A percentile compares a stretch with the other conserved stretches of the same genome.
These are phyloP conservation scores for Notodonta ziczac DNA, from an alignment of 2,888 invertebrate species.

Conservation along the genomic window DNA sequence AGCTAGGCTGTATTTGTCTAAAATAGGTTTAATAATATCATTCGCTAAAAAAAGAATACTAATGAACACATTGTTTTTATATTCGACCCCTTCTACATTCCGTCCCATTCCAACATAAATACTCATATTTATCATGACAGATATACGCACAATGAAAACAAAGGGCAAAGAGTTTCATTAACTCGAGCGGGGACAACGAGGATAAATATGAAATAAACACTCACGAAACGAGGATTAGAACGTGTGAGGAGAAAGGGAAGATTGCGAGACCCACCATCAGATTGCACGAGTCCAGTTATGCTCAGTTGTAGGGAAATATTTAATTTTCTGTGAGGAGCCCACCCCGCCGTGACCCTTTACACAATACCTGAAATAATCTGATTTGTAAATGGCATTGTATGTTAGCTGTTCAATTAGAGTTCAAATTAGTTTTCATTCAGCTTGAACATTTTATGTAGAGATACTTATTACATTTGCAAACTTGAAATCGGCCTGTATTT, in stretches of 20 bases:
- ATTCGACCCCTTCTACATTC: conserved; percentile 10
- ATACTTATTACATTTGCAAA: too few relatives aligned
- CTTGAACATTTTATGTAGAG: too few relatives aligned
- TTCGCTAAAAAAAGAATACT: not conserved
- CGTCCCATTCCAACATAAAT: conserved; percentile 28
- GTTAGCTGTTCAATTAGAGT: too few relatives aligned
- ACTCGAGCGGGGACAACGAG: conserved; percentile 46
- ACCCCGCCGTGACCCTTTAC: not conserved
- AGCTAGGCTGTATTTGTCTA: not conserved
- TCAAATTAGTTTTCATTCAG: too few relatives aligned
- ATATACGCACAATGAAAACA: conserved; percentile 45
- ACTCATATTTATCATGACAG: conserved; percentile 28
- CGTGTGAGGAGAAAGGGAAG: conserved; percentile 37
- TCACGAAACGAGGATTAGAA: conserved; percentile 53
- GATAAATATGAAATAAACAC: conserved; percentile 69
- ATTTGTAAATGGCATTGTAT: too few relatives aligned
- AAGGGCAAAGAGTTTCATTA: conserved; percentile 64
- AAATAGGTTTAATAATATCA: not conserved
- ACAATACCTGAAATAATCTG: not conserved
- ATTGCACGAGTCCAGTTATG: conserved; percentile 19
- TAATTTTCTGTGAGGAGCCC: conserved; percentile 35
- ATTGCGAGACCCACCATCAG: conserved; percentile 34
- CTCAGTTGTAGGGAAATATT: conserved; percentile 20
- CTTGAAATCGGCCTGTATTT: too few relatives aligned
- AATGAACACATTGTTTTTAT: not conserved